A percentile compares a stretch with the other conserved stretches of the same genome.
Conservation (phyloP, 2,888 invertebrate genomes). For the Dryomyza anilis region DNA sequence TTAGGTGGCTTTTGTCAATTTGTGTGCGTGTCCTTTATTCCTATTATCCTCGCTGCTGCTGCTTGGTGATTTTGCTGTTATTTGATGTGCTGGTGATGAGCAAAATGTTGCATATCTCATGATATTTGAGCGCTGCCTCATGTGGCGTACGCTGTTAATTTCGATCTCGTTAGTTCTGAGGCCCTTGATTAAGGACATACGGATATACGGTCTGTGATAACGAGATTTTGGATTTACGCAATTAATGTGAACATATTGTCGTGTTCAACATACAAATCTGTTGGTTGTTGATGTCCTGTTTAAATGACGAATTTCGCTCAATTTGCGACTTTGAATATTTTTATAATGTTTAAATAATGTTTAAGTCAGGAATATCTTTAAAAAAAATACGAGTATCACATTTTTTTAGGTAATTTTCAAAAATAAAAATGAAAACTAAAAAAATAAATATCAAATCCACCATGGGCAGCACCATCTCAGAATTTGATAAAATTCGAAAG, state of each 20-base stretch:
- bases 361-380: no score
- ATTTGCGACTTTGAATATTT: no score
- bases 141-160: background rate
- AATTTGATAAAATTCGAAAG: no score
- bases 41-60: background rate
- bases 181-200: slow-evolving; percentile 5
- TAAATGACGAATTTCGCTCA: no score
- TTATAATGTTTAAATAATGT: no score
- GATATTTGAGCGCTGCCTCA: background rate
- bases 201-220: background rate
- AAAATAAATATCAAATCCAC: no score
- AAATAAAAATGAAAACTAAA: no score
- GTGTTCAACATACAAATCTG: no score
- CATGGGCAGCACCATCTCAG: no score
- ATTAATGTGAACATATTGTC: slow-evolving; percentile 8
- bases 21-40: background rate
- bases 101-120: background rate
- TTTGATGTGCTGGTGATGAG: background rate
- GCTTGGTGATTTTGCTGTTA: background rate
- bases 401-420: no score
- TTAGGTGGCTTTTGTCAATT: background rate
- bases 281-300: no score
- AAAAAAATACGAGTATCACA: no score
- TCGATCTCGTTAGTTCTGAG: background rate
- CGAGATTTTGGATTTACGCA: slow-evolving; percentile 19